Conservation (phyloP, 92 coral and sea anemone genomes). For the Siderastrea radians region DNA sequence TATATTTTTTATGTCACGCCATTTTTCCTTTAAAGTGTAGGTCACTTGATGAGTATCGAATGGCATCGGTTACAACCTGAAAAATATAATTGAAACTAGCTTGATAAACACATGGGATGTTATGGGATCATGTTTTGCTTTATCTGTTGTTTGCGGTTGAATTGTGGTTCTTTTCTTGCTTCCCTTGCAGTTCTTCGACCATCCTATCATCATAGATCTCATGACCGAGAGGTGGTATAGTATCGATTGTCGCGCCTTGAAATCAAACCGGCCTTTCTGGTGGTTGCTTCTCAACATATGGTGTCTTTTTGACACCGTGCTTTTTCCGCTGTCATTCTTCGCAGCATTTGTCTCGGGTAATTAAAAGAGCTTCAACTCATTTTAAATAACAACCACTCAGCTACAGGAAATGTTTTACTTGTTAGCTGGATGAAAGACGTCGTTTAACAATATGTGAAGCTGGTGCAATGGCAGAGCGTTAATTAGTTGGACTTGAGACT, state of each 20-base stretch:
- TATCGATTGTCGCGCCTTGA: background rate
- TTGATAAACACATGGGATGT: too few species aligned
- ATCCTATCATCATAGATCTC: background rate
- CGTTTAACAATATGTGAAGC: too few species aligned
- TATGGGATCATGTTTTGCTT: background rate
- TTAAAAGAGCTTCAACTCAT: background rate
- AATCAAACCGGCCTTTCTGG: background rate
- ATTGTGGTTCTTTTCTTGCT: background rate
- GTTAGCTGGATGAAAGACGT: too few species aligned
- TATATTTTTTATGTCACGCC: too few species aligned
- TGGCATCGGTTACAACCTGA: too few species aligned
- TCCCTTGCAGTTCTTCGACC: conserved; percentile 3
- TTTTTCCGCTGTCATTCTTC: background rate
- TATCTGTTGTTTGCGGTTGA: background rate
- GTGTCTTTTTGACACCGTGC: conserved; percentile 10
- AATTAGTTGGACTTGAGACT: too few species aligned
- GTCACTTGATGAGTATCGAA: too few species aligned
- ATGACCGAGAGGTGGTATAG: conserved; percentile 4
- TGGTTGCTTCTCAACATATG: conserved; percentile 2
- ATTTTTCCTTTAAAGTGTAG: too few species aligned
- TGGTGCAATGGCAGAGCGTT: too few species aligned
- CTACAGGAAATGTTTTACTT: too few species aligned
- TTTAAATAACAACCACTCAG: too few species aligned
- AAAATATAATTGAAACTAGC: too few species aligned
- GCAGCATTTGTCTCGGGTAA: background rate